Evolutionary conservation across 2,113 vertebrate species (phyloP), one percentile per base, ranked within the genome.

Genomic region (Anolis carolinensis): DNA sequence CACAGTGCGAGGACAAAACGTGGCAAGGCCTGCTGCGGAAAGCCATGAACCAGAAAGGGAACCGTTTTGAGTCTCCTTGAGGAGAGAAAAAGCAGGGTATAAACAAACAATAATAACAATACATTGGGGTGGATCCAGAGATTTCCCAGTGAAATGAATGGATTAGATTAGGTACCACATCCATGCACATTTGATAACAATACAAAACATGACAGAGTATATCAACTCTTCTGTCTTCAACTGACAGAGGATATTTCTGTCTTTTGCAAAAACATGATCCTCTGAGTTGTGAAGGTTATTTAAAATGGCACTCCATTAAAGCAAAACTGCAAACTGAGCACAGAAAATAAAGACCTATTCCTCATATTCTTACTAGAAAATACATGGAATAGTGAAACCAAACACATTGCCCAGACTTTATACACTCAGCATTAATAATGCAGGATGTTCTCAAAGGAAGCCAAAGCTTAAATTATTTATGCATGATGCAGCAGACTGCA

Each of bases 361-460:
- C 39, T 76, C 30, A 79, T 14, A 79, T 44, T 36, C 50, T n/a
- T 25, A 62, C 72, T 80, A 65, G 68, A 72, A 72, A 72, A 79
- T 32, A 73, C 59, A 79, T 62, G 70, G 36, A 79, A 86, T 25
- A 72, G 52, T 62, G 36, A 86, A n/a, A 44, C 74, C 25, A 83
- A 65, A 76, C 52, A 73, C 73, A 63, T 32, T 32, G 44, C 52
- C 59, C 71, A 70, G 74, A 68, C 72, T 76, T 68, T 81, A 79
- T 80, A 72, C 30, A 85, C 68, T 63, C 63, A 63, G 32, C 48
- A 71, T 84, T 85, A 88, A 88, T 80, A 86, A 86, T 80, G 77
- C 27, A 79, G 50, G 20, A 72, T 72, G 52, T 80, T 79, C 68
- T 86, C 67, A 86, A 62, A 72, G 68, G 68, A 30, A 79, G 77